Conservation (phyloP, 1,140 invertebrate genomes). For the Atta colombica region DNA sequence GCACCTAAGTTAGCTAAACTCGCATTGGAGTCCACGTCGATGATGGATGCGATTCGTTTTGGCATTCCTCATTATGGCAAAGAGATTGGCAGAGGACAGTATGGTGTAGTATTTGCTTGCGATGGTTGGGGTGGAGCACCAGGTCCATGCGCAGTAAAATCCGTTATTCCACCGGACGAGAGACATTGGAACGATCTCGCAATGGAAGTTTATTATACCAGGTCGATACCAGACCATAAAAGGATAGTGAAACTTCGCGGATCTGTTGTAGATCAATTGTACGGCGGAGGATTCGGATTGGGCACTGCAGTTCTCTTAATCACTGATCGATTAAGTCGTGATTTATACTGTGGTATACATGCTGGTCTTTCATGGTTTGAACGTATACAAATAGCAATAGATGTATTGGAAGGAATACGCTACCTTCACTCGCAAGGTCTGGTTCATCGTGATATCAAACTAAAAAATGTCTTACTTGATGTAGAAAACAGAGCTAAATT, state of each 20-base stretch:
- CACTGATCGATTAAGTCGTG: constrained; percentile 91
- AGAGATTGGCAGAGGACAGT: constrained; percentile 96
- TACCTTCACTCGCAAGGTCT: constrained; percentile 96
- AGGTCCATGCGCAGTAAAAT: constrained; percentile 94
- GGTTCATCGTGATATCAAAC: constrained; percentile 96
- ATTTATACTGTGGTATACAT: constrained; percentile 94
- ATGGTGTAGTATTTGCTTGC: constrained; percentile 96
- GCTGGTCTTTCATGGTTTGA: constrained; percentile 90
- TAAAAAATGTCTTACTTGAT: constrained; percentile 96
- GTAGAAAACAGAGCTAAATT: constrained; percentile 92
- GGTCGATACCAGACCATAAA: constrained; percentile 94
- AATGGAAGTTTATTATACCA: constrained; percentile 96
- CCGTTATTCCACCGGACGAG: constrained; percentile 95
- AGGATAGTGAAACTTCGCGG: constrained; percentile 93
- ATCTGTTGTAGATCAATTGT: constrained; percentile 94
- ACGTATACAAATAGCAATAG: constrained; percentile 92
- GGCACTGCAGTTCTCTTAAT: constrained; percentile 93
- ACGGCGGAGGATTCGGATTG: constrained; percentile 88
- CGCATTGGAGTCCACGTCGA: constrained; percentile 94
- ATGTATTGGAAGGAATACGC: constrained; percentile 94
- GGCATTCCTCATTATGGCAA: constrained; percentile 93
- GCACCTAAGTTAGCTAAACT: constrained; percentile 93
- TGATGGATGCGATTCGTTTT: constrained; percentile 92
- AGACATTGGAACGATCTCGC: constrained; percentile 97
- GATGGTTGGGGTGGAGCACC: constrained; percentile 92